Conservation (phyloP, 2,888 invertebrate genomes). For the Tipula unca region DNA sequence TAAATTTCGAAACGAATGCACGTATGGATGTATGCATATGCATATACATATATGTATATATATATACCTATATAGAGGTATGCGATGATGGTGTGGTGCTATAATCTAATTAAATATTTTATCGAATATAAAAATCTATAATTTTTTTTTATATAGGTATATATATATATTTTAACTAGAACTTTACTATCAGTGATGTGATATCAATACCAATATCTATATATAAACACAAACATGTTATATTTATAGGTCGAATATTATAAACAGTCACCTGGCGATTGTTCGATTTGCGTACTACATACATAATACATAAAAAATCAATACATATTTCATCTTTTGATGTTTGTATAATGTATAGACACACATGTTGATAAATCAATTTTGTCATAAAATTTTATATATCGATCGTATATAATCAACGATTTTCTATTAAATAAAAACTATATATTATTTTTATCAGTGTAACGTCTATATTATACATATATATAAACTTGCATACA, state of each 20-base stretch:
- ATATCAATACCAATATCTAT: background rate
- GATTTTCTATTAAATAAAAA: background rate
- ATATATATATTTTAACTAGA: background rate
- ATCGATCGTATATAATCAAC: background rate
- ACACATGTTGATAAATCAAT: background rate
- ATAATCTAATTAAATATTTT: background rate
- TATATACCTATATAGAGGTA: background rate
- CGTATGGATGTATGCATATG: too few relatives aligned
- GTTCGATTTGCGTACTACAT: background rate
- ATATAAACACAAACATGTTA: background rate
- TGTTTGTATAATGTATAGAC: background rate
- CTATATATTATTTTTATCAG: background rate
- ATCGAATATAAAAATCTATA: background rate
- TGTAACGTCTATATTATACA: background rate
- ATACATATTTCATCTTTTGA: constrained; percentile 2
- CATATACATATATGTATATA: background rate
- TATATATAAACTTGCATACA: background rate
- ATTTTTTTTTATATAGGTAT: background rate
- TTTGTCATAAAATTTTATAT: background rate
- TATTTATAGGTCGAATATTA: background rate
- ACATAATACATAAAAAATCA: background rate
- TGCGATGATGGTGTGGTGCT: background rate
- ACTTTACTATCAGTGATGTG: background rate
- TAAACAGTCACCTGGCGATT: background rate
- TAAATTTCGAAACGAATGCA: background rate